Conservation (phyloP, 1,140 invertebrate genomes). For the Drusus annulatus region DNA sequence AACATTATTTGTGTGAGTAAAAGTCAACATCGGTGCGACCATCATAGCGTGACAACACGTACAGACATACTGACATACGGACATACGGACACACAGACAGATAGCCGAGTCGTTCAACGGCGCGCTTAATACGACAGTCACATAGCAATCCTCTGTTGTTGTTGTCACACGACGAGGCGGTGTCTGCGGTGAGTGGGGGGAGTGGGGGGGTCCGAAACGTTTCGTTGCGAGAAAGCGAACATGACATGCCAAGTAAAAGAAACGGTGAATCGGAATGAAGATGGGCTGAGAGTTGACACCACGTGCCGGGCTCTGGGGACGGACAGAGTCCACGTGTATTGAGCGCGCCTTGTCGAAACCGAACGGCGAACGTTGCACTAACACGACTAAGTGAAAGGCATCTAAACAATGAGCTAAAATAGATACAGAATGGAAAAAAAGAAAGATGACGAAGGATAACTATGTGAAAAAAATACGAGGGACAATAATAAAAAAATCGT, state of each 20-base stretch:
- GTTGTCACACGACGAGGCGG: background rate
- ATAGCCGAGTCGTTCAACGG: constrained; percentile 56
- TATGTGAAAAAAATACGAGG: constrained; percentile 53
- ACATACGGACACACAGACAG: constrained; percentile 18
- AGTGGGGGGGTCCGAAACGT: background rate
- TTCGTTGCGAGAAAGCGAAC: constrained; percentile 19
- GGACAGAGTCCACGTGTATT: constrained; percentile 38
- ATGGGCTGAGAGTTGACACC: constrained; percentile 11
- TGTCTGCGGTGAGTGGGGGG: no score
- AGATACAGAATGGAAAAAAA: constrained; percentile 50
- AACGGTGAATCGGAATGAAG: constrained; percentile 25
- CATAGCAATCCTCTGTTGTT: no score
- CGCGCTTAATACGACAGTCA: constrained; percentile 54
- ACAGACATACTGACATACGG: no score
- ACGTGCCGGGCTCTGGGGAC: constrained; percentile 32
- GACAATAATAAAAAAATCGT: constrained; percentile 60
- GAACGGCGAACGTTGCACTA: constrained; percentile 46
- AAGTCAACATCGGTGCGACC: constrained; percentile 31
- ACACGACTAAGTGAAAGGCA: constrained; percentile 53
- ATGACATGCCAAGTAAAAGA: no score
- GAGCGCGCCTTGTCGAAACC: constrained; percentile 57
- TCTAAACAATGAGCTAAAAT: constrained; percentile 52
- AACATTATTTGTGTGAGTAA: constrained; percentile 8
- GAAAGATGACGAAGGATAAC: constrained; percentile 53
- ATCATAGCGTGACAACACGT: constrained; percentile 37